phyloP scores from a whole-genome alignment of 2,888 invertebrate species.

The Zonitis immaculata region DNA sequence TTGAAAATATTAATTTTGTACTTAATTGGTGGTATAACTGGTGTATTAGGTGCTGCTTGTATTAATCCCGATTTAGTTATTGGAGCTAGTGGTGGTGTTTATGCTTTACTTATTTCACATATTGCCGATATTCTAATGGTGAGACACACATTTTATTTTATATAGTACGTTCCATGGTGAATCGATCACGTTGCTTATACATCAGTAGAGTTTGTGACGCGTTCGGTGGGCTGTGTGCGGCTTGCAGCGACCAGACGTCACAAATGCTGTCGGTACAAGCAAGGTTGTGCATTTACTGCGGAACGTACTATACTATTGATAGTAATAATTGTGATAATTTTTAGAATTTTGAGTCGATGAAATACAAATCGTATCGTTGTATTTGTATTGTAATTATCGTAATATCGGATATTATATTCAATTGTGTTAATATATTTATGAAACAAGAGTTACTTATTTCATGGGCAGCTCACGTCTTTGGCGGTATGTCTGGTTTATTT shows the following conservation, averaged over 20 bases:
- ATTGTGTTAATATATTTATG: slow-evolving; percentile 48
- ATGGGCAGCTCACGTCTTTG: slow-evolving; percentile 67
- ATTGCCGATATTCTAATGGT: slow-evolving; percentile 76
- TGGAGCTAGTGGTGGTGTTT: slow-evolving; percentile 89
- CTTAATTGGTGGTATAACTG: slow-evolving; percentile 68
- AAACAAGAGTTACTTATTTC: slow-evolving; percentile 56
- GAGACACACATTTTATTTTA: too few species aligned
- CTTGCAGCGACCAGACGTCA: too few species aligned
- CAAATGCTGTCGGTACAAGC: too few species aligned
- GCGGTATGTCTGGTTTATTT: slow-evolving; percentile 63
- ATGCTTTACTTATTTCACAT: slow-evolving; percentile 81
- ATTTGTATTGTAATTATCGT: slow-evolving; percentile 60
- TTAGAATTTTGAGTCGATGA: slow-evolving; percentile 49
- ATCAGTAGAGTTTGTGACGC: too few species aligned
- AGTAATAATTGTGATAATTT: slow-evolving; percentile 20
- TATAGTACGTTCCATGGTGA: too few species aligned
- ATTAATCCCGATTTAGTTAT: slow-evolving; percentile 75
- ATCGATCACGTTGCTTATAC: too few species aligned
- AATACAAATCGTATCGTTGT: slow-evolving; percentile 52
- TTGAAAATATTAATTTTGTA: slow-evolving; percentile 67
- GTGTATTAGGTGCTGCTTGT: slow-evolving; percentile 70
- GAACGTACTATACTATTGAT: too few species aligned
- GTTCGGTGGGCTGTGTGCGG: too few species aligned
- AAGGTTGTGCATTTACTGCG: too few species aligned
- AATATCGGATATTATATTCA: slow-evolving; percentile 60